These are phyloP conservation scores for Melanaphis sacchari DNA, from an alignment of 1,140 invertebrate species.

Conservation along the genomic window DNA sequence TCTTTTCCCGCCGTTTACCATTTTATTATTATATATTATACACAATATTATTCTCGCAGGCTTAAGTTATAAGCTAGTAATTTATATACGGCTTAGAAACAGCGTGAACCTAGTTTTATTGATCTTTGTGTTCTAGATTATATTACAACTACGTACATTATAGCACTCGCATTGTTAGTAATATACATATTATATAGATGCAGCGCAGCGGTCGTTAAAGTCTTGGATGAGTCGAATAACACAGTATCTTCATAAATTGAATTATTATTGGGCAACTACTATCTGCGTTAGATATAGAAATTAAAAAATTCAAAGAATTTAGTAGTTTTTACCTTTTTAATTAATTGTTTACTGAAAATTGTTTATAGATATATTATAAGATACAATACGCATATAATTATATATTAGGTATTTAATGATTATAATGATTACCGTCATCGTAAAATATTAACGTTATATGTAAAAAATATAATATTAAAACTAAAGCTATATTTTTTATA, in stretches of 20 bases:
- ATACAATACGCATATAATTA: not conserved
- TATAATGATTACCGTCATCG: not conserved
- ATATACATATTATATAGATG: not conserved
- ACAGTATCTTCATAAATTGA: not conserved
- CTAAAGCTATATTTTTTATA: no score
- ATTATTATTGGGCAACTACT: not conserved
- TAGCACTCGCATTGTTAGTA: not conserved
- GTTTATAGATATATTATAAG: no score
- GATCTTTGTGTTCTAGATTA: slow-evolving; percentile 13
- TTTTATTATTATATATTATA: not conserved
- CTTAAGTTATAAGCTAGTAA: not conserved
- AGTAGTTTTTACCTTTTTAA: not conserved
- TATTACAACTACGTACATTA: not conserved
- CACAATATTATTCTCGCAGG: not conserved
- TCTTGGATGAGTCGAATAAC: not conserved
- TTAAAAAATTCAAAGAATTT: no score
- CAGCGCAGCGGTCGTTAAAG: not conserved
- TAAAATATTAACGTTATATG: not conserved
- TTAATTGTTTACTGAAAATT: not conserved
- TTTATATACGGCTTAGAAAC: slow-evolving; percentile 7
- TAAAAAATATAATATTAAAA: not conserved
- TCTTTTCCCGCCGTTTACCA: not conserved
- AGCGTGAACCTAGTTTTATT: slow-evolving; percentile 21
- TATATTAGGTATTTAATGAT: not conserved
- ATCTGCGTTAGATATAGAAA: not conserved